Percentiles rank a stretch among this genome's conserved stretches.
These are phyloP conservation scores for Anguilla marmorata DNA, from an alignment of 2,797 vertebrate genomes.

Conservation along the genomic window DNA sequence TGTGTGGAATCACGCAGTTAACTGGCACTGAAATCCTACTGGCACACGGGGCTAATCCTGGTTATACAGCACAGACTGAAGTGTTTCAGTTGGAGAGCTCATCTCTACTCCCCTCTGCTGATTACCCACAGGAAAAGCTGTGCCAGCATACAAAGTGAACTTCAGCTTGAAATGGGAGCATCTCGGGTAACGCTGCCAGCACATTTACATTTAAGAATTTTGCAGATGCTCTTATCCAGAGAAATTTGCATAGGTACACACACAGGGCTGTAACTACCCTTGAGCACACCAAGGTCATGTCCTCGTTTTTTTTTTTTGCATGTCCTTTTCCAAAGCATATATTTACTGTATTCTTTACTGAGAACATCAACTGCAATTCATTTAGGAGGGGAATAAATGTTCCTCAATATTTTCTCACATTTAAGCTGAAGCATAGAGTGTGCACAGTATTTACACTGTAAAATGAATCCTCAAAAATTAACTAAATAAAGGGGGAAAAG, in stretches of 20 bases:
- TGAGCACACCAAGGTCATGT: too few relatives aligned
- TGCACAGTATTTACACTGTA: too few relatives aligned
- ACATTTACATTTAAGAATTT: background rate
- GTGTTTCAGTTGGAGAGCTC: background rate
- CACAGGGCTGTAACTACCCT: too few relatives aligned
- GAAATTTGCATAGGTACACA: background rate
- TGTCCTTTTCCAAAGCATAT: too few relatives aligned
- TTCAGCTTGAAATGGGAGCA: background rate
- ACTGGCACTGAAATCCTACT: constrained; percentile 17
- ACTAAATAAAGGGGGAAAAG: too few relatives aligned
- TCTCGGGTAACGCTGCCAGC: background rate
- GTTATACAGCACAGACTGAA: background rate
- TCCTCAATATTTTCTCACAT: too few relatives aligned
- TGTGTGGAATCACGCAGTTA: background rate
- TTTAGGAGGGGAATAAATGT: too few relatives aligned
- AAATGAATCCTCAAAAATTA: too few relatives aligned
- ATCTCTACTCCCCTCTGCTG: constrained; percentile 14
- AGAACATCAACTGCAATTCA: too few relatives aligned
- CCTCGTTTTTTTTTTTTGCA: too few relatives aligned
- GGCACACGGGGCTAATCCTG: constrained; percentile 18
- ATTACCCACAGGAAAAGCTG: background rate
- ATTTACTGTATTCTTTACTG: too few relatives aligned
- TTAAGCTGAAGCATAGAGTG: too few relatives aligned
- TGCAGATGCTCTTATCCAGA: background rate
- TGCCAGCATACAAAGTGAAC: background rate